Conservation (phyloP, 2,113 vertebrate species). For the Gopherus flavomarginatus region DNA sequence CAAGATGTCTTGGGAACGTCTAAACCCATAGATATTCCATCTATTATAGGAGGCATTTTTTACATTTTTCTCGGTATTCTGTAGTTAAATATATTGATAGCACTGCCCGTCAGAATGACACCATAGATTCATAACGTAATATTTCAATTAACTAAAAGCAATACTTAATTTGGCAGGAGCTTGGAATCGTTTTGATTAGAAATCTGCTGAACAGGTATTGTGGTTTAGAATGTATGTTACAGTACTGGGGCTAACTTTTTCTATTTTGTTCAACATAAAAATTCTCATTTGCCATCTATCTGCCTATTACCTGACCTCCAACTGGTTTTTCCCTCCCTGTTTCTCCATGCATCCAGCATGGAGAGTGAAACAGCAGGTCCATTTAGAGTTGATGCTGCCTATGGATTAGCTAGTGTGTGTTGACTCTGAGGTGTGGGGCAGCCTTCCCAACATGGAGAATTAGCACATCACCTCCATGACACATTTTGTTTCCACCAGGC, state of each 20-base stretch:
- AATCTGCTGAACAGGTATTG: constrained; percentile 13
- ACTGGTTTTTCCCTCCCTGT: not conserved
- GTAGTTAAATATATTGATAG: constrained; percentile 58
- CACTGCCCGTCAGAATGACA: constrained; percentile 56
- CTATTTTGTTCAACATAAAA: accelerated
- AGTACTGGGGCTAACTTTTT: not conserved
- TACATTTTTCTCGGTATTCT: constrained; percentile 59
- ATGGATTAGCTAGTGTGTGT: not conserved
- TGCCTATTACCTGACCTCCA: not conserved
- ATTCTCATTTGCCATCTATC: not conserved
- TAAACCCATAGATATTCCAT: constrained; percentile 18
- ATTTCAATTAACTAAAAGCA: constrained; percentile 66
- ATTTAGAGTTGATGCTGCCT: not conserved
- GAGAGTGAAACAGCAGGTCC: not conserved
- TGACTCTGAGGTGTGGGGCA: not conserved
- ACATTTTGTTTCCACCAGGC: not conserved
- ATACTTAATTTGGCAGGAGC: constrained; percentile 50
- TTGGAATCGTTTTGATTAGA: constrained; percentile 51
- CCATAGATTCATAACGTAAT: constrained; percentile 53
- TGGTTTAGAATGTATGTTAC: not conserved
- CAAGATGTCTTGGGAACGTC: constrained; percentile 26
- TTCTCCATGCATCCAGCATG: not conserved
- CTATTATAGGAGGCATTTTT: constrained; percentile 31
- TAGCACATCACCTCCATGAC: not conserved
- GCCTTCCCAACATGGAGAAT: not conserved